A percentile compares a stretch with the other conserved stretches of the same genome.
Conservation (phyloP, 2,888 invertebrate genomes). For the Fragum sueziense region DNA sequence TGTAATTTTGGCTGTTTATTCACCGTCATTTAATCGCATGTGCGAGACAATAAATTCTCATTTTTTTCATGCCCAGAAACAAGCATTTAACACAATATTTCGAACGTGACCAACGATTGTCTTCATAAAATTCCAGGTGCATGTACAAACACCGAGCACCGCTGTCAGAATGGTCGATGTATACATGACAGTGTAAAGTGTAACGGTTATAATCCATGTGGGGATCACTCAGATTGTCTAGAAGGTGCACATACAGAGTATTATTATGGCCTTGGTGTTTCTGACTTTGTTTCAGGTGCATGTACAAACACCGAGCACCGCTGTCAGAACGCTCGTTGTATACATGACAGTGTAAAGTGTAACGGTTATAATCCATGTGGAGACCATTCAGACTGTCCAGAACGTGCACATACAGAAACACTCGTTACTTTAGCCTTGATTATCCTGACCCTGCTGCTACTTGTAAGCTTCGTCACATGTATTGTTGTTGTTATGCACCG, state of each 20-base stretch:
- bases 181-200: not conserved
- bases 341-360: not conserved
- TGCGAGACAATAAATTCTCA: no score
- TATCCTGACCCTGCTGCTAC: no score
- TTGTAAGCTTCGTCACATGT: no score
- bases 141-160: not conserved
- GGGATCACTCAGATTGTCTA: not conserved
- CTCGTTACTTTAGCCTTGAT: not conserved
- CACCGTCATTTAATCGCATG: no score
- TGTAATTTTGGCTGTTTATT: no score
- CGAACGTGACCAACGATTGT: no score
- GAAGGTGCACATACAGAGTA: not conserved
- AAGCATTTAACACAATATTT: no score
- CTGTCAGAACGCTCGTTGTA: not conserved
- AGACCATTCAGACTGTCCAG: not conserved
- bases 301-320: not conserved
- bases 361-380: conserved; percentile 9
- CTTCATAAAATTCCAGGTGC: no score
- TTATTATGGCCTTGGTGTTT: not conserved
- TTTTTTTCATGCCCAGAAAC: no score
- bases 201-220: conserved; percentile 9
- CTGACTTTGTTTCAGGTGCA: not conserved
- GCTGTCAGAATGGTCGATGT: not conserved
- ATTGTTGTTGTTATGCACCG: no score
- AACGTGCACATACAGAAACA: not conserved